Conservation (phyloP, 2,888 invertebrate genomes). For the Blera fallax region DNA sequence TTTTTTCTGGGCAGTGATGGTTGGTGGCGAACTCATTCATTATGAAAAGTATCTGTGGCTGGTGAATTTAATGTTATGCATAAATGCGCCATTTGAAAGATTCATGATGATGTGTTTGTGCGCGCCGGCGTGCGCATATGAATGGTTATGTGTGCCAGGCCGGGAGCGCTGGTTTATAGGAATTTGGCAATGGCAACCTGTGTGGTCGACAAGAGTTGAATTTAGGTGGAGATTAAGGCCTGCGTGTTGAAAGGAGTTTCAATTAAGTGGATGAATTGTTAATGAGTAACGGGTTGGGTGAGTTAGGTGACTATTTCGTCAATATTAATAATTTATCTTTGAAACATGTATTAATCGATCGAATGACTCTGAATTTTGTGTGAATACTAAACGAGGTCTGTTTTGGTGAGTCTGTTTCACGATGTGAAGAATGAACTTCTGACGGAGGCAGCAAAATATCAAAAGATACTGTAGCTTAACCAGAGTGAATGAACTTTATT, state of each 20-base stretch:
- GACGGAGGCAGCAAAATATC: too few species aligned
- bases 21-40: slow-evolving; percentile 60
- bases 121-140: slow-evolving; percentile 25
- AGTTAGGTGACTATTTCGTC: neutral
- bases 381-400: too few species aligned
- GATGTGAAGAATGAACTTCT: too few species aligned
- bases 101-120: slow-evolving; percentile 55
- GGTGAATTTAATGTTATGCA: slow-evolving; percentile 65
- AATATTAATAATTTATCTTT: neutral
- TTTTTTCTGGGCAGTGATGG: neutral
- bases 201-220: slow-evolving; percentile 48
- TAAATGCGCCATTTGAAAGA: slow-evolving; percentile 58
- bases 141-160: slow-evolving; percentile 17
- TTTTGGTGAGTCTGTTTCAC: too few species aligned
- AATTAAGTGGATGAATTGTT: slow-evolving; percentile 4
- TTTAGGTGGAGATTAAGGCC: neutral
- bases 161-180: neutral
- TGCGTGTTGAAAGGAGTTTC: slow-evolving; percentile 28
- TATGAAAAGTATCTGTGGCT: slow-evolving; percentile 49
- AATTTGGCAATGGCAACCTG: slow-evolving; percentile 58
- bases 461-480: too few species aligned
- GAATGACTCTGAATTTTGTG: too few species aligned
- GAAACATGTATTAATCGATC: too few species aligned
- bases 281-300: slow-evolving; percentile 20
- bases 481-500: too few species aligned